Evolutionary conservation across 2,888 invertebrate genomes (phyloP), one percentile per base, ranked within the genome.

Genomic region (Hemaris fuciformis): DNA sequence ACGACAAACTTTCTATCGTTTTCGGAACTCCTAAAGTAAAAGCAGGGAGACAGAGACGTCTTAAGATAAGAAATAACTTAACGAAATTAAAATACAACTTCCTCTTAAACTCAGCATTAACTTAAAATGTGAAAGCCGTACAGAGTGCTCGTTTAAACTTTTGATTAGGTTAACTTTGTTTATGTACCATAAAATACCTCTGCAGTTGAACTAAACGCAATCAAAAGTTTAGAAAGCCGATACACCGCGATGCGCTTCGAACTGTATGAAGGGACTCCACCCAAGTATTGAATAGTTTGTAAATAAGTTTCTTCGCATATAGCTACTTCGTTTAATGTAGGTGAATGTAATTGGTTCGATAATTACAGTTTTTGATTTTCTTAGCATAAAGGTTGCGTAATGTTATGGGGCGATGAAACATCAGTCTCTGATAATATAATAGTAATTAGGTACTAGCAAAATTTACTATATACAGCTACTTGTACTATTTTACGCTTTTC

Each of bases 191-290:
- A 31, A 18, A 15, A 53, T 31, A 31, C 31, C 31, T 20, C 7
- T 18, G 53, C 53, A 53, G 53, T 31, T 20, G 53, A 53, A 53
- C 8, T 53, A 53, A 31, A 53, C 15, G 27, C 53, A 53, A 53
- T 53, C 31, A 53, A 31, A 53, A 31, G 53, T 53, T 53, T 53
- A 25, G 48, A 53, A 53, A 53, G 48, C 27, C 48, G 27, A 53
- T 53, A 27, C 27, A 53, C 15, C 27, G 10, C n/a, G 48, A 27
- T 27, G 25, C 48, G 2, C 15, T 27, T 53, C 48, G n/a, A 53
- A 53, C 48, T 27, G 15, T 53, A 8, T 8, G 27, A 15, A 20
- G 45, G 48, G 27, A 53, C 48, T 53, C 10, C 18, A 18, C 15
- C 3, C 7, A n/a, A 7, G 15, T 27, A 8, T 23, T 46, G 15